Base-by-base conservation (phyloP, 2,888 invertebrate genomes). In the Holacanthella duospinosa region DNA sequence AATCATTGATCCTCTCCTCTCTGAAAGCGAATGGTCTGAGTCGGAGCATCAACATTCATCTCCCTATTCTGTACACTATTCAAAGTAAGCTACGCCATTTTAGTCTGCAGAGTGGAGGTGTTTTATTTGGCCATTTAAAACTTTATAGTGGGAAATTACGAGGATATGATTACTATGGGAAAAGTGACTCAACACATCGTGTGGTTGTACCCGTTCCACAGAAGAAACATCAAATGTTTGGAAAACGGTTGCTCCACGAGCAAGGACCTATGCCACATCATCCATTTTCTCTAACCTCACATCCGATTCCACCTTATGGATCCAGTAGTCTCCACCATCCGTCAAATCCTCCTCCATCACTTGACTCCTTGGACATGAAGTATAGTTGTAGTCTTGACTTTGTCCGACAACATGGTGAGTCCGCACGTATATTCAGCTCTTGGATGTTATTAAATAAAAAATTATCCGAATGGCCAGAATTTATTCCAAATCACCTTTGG, bases 181-280 rank as follows among this genome's bases (percentile, higher is more conserved):
- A 74, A 55, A 71, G 69, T 55, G 71, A 68, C n/a, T 67, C 70
- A 55, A 65, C 68, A 29, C 73, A 73, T 16, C 70, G 71, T 21
- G 68, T 70, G 55, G 82, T 83, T 27, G 84, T 84, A 36, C 82
- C 83, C 16, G 86, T 86, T 55, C 87, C 87, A 0, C 91, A 92
- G 78, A 93, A 93, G 80, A 93, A 93, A 77, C 91, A 92, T 76
- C 92, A 92, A 74, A 87, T 93, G 86, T 93, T 89, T 75, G 93
- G 91, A 6, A 91, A 92, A 77, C 79, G 92, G 71, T 89, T 87
- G 78, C 86, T 89, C 74, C 89, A 89, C 78, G 90, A 78, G 58
- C 76, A 76, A 67, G 73, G 74, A 29, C 66, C 62, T 44, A 62
- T 66, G 62, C 36, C 58, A 58, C 48, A 12, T 28, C 70, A 71